These are phyloP conservation scores for Erebia palarica DNA, from an alignment of 2,888 invertebrate species.

Conservation along the genomic window DNA sequence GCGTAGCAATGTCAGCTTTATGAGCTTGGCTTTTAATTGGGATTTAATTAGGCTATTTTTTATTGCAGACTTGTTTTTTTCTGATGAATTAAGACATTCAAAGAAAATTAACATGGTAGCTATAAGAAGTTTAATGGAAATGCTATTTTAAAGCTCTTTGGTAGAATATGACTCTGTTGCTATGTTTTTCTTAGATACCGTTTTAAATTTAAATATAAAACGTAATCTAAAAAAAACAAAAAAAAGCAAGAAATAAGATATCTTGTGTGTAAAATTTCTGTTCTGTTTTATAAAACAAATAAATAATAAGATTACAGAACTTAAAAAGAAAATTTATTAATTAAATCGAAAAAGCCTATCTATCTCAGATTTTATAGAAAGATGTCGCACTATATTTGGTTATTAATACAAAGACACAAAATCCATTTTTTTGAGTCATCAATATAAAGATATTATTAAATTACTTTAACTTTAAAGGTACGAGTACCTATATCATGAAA, in stretches of 20 bases:
- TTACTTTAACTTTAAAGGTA: neutral
- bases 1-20: constrained; percentile 41
- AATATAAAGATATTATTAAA: neutral
- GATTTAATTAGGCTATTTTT: constrained; percentile 32
- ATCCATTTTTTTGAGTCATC: neutral
- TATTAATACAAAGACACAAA: neutral
- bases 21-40: constrained; percentile 39
- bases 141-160: neutral
- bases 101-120: neutral
- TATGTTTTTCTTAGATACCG: no score
- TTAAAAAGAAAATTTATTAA: no score
- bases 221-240: no score
- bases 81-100: neutral
- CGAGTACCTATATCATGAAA: neutral
- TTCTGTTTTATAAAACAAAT: no score
- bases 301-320: no score
- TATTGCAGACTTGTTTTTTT: constrained; percentile 8
- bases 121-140: neutral
- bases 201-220: no score
- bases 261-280: no score
- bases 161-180: no score
- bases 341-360: no score
- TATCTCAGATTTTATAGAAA: no score
- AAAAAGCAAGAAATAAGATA: no score
- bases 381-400: no score